Evolutionary conservation across 2,797 vertebrate species (phyloP).

Genomic region (Aphelocoma californica): DNA sequence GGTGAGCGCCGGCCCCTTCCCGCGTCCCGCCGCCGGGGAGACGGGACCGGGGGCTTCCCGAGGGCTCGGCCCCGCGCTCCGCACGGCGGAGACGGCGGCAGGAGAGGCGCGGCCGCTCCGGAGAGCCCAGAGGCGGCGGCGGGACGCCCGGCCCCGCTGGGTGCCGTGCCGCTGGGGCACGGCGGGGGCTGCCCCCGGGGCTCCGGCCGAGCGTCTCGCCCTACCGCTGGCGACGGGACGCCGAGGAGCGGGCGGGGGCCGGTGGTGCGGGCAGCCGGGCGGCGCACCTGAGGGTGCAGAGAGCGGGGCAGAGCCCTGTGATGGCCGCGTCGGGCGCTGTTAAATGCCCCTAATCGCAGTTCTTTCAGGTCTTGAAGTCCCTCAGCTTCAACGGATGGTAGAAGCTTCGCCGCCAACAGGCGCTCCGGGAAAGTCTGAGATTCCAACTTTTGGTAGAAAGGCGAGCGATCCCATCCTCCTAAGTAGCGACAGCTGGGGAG

Average conservation of each 20-base stretch:
- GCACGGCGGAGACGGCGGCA: background rate
- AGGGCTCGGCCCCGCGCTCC: background rate
- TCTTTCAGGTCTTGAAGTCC: background rate
- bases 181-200: too few relatives aligned
- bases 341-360: background rate
- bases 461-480: background rate
- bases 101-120: background rate
- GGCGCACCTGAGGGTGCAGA: background rate
- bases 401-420: background rate
- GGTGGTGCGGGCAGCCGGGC: background rate
- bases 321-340: background rate
- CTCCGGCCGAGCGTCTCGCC: background rate
- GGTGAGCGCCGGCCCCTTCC: constrained; percentile 64
- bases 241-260: background rate
- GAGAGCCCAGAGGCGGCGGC: background rate
- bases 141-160: background rate
- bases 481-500: background rate
- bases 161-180: background rate
- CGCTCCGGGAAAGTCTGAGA: background rate
- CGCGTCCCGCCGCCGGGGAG: background rate
- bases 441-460: background rate
- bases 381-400: background rate
- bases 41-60: background rate
- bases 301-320: background rate
- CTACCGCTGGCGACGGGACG: background rate